These are phyloP conservation scores for Tyrannus savana DNA, from an alignment of 2,113 vertebrate genomes.

Conservation along the genomic window DNA sequence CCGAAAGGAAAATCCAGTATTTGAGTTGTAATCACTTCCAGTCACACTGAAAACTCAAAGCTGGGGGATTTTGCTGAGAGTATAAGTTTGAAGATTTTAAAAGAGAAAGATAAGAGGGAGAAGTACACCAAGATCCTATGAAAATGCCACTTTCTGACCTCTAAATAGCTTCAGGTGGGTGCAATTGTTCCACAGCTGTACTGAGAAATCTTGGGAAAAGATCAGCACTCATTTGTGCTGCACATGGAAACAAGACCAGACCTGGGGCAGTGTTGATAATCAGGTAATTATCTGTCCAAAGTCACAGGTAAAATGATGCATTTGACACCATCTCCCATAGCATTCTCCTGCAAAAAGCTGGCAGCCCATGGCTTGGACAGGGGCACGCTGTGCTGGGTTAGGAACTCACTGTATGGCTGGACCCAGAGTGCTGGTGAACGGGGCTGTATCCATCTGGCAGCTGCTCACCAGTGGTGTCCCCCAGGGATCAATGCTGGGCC, in stretches of 20 bases:
- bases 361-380: no score
- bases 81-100: not conserved
- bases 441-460: no score
- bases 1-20: not conserved
- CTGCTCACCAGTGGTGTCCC: no score
- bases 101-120: not conserved
- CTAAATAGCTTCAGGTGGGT: not conserved
- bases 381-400: no score
- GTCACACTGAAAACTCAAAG: not conserved
- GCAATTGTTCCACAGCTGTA: not conserved
- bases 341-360: no score
- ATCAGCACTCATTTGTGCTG: not conserved
- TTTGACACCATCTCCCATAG: not conserved
- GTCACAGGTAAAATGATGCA: not conserved
- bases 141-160: not conserved
- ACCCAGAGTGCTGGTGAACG: no score
- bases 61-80: not conserved
- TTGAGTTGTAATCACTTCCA: not conserved
- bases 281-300: not conserved
- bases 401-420: no score
- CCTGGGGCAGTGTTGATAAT: not conserved
- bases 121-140: not conserved
- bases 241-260: not conserved
- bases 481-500: no score
- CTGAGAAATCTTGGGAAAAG: not conserved